These are phyloP conservation scores for Mactra quadrangularis DNA, from an alignment of 1,140 invertebrate species.

Conservation along the genomic window DNA sequence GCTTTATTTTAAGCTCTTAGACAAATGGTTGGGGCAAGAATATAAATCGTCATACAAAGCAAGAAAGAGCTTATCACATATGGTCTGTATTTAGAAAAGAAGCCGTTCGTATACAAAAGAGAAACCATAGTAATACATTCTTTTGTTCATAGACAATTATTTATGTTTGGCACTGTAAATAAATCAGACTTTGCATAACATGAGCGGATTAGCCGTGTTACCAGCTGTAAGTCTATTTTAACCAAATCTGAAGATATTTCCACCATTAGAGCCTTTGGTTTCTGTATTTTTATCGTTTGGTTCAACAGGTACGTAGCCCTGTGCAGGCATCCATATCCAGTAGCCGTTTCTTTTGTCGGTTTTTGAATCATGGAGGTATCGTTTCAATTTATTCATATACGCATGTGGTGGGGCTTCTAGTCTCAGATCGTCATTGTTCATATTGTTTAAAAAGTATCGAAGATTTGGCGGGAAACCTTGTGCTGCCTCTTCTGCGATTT, in stretches of 20 bases:
- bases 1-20: too few relatives aligned
- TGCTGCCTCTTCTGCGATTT: constrained; percentile 30
- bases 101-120: too few relatives aligned
- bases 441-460: constrained; percentile 50
- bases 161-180: too few relatives aligned
- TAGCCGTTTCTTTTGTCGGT: constrained; percentile 69
- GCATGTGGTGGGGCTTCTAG: constrained; percentile 69
- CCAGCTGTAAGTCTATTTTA: constrained; percentile 33
- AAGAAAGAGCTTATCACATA: too few relatives aligned
- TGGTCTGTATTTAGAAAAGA: too few relatives aligned
- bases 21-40: too few relatives aligned
- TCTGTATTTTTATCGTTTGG: constrained; percentile 58
- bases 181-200: too few relatives aligned
- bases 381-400: constrained; percentile 66
- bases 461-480: constrained; percentile 46
- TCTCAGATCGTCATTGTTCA: constrained; percentile 59
- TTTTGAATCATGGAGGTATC: constrained; percentile 53
- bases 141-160: too few relatives aligned
- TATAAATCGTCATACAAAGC: too few relatives aligned
- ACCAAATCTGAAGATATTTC: constrained; percentile 76
- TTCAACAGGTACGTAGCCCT: constrained; percentile 78
- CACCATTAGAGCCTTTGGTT: constrained; percentile 51
- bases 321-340: constrained; percentile 81
- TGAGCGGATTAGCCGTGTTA: too few relatives aligned
- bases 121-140: too few relatives aligned